A percentile compares a stretch with the other conserved stretches of the same genome.
These are phyloP conservation scores for Glyptemys insculpta DNA, from an alignment of 2,797 vertebrate species.

Conservation along the genomic window DNA sequence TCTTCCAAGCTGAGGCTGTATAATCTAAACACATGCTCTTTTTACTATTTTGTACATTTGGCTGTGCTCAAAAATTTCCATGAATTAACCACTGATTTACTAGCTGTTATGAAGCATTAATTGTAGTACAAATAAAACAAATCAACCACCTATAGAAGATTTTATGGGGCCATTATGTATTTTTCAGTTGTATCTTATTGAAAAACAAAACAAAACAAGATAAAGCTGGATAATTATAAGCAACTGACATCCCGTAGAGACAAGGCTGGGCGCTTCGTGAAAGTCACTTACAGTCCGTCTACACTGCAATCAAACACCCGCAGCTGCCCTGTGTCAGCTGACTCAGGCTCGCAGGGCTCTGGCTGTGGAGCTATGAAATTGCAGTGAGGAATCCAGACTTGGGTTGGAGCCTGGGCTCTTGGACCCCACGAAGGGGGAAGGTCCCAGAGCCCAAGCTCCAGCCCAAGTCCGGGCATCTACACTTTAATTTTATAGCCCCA, in stretches of 20 bases:
- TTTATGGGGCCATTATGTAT: not conserved
- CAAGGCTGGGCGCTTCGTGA: not conserved
- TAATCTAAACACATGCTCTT: constrained; percentile 55
- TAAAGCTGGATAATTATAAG: not conserved
- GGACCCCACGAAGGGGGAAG: too few species aligned
- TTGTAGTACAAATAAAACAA: not conserved
- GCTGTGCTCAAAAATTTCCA: constrained; percentile 20
- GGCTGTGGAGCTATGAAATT: too few species aligned
- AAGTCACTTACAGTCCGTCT: not conserved
- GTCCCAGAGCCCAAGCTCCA: too few species aligned
- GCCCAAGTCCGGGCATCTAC: not conserved
- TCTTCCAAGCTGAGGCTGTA: constrained; percentile 22
- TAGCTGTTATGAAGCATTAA: not conserved
- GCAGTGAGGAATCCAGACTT: too few species aligned
- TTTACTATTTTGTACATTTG: constrained; percentile 4
- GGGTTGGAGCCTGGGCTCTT: not conserved
- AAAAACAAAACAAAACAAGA: not conserved
- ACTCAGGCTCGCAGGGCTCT: not conserved
- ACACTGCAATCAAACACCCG: not conserved
- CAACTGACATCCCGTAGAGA: not conserved
- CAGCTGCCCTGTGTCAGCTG: not conserved
- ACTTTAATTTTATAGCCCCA: not conserved
- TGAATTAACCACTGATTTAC: not conserved
- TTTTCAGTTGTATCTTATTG: not conserved
- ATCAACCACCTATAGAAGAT: not conserved